Evolutionary conservation across 53 echinoderm and acorn worm genomes (phyloP).

Genomic region (Temnopleurus reevesii): DNA sequence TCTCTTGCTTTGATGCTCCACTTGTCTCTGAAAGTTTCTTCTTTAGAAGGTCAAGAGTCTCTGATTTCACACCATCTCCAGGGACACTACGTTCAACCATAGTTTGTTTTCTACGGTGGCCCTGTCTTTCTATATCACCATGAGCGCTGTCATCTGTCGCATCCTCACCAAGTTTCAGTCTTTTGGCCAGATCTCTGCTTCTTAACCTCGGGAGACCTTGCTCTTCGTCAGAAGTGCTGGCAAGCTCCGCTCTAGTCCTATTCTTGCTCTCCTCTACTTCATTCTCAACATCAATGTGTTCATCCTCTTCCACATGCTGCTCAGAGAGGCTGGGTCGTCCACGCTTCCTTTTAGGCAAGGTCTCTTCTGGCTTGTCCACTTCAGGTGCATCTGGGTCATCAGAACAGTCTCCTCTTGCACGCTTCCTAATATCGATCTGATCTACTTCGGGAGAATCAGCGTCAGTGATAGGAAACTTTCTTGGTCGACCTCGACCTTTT

Average conservation of each 20-base stretch:
- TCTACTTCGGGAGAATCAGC: neutral
- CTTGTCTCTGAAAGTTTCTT: neutral
- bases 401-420: neutral
- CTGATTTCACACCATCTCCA: neutral
- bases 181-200: neutral
- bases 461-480: neutral
- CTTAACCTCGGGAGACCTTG: neutral
- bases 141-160: neutral
- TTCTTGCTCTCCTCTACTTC: constrained; percentile 21
- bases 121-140: constrained; percentile 27
- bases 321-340: neutral
- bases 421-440: neutral
- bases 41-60: neutral
- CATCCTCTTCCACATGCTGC: neutral
- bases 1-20: neutral
- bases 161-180: constrained; percentile 1
- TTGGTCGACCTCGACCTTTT: constrained; percentile 21
- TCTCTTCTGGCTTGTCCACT: neutral
- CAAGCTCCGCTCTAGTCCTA: neutral
- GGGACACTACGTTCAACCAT: neutral
- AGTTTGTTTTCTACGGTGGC: neutral
- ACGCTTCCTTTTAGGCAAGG: neutral
- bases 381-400: neutral
- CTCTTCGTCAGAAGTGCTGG: constrained; percentile 53
- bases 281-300: neutral